A percentile compares a stretch with the other conserved stretches of the same genome.
phyloP scores from a whole-genome alignment of 1,140 invertebrate species.

The Triops cancriformis region DNA sequence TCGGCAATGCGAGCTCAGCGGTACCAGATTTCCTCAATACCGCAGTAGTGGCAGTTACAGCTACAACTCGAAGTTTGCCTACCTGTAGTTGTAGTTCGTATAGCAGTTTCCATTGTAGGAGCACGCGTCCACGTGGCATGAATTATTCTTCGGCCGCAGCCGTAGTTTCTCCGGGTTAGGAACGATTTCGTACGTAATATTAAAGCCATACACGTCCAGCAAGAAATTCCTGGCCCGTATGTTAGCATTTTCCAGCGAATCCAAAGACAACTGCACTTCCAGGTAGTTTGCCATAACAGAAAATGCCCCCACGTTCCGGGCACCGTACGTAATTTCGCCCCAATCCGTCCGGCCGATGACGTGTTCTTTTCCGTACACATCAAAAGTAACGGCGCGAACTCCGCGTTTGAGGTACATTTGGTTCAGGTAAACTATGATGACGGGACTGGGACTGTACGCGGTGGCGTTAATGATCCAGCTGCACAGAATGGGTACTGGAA shows the following conservation, averaged over 20 bases:
- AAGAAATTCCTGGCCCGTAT: slow-evolving; percentile 67
- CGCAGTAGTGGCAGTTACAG: no score
- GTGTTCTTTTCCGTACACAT: slow-evolving; percentile 44
- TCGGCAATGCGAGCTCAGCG: no score
- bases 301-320: slow-evolving; percentile 30
- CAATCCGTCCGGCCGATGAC: background rate
- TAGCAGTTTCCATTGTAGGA: slow-evolving; percentile 75
- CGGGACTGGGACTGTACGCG: slow-evolving; percentile 41
- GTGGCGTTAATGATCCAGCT: slow-evolving; percentile 76
- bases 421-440: slow-evolving; percentile 75
- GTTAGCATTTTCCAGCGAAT: slow-evolving; percentile 68
- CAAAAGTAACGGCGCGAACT: slow-evolving; percentile 66
- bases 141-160: slow-evolving; percentile 45
- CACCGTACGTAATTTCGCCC: slow-evolving; percentile 22
- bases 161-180: slow-evolving; percentile 35
- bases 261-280: slow-evolving; percentile 64
- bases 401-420: slow-evolving; percentile 75
- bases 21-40: no score
- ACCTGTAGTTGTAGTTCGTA: slow-evolving; percentile 57
- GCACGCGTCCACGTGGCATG: slow-evolving; percentile 65
- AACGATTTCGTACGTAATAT: slow-evolving; percentile 78
- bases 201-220: slow-evolving; percentile 80
- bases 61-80: slow-evolving; percentile 37
- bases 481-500: slow-evolving; percentile 69
- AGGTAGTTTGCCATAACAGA: slow-evolving; percentile 62